Evolutionary conservation across 2,113 vertebrate species (phyloP).

Genomic region (Illadopsis cleaveri): DNA sequence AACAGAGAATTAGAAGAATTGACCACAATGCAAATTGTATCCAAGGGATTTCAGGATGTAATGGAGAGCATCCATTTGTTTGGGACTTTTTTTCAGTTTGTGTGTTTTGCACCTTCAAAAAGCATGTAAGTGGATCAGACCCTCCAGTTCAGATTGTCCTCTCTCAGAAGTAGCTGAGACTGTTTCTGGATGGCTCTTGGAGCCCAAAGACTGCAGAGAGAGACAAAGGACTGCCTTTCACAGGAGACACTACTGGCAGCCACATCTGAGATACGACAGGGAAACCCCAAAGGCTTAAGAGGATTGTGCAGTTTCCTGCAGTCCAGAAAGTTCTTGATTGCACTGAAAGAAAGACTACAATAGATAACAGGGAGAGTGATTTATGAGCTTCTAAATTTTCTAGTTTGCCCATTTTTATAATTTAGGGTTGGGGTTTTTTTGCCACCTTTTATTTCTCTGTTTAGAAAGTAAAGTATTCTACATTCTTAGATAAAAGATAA

Average conservation of each 20-base stretch:
- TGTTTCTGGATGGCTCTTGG: background rate
- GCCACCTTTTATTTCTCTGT: background rate
- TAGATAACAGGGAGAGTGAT: background rate
- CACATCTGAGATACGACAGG: background rate
- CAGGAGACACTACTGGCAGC: background rate
- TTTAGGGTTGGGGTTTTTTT: accelerated
- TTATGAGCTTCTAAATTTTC: background rate
- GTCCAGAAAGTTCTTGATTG: background rate
- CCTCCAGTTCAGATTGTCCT: background rate
- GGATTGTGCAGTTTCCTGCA: background rate
- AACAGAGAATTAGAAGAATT: background rate
- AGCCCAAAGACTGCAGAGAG: background rate
- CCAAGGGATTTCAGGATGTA: background rate
- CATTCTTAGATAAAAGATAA: background rate
- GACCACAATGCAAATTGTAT: background rate
- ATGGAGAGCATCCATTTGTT: background rate
- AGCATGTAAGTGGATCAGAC: background rate
- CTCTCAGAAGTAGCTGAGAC: background rate
- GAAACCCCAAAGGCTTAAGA: background rate
- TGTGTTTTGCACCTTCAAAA: background rate
- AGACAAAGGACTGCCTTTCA: background rate
- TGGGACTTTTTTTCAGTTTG: background rate
- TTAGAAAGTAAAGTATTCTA: background rate
- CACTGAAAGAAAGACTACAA: background rate
- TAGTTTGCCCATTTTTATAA: background rate